A percentile compares a stretch with the other conserved stretches of the same genome.
Conservation (phyloP, 2,888 invertebrate genomes). For the Agrilus cyanescens region DNA sequence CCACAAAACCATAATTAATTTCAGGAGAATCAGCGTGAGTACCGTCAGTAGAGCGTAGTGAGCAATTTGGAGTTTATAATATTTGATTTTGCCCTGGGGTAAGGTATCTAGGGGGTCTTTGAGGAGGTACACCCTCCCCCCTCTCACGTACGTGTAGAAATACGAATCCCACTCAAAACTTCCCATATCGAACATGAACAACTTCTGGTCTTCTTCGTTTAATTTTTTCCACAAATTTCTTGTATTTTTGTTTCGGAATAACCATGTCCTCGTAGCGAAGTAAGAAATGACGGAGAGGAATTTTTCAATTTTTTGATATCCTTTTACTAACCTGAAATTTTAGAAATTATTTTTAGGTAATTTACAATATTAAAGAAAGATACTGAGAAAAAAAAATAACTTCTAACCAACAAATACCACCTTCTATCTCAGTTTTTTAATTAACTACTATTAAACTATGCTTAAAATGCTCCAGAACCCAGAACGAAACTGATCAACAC, state of each 20-base stretch:
- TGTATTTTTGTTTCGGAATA: conserved; percentile 40
- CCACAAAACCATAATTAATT: no score
- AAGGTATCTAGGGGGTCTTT: conserved; percentile 64
- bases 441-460: no score
- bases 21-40: no score
- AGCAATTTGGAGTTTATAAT: conserved; percentile 20
- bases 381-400: background rate
- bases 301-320: conserved; percentile 70
- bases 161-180: conserved; percentile 61
- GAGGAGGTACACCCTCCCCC: conserved; percentile 60
- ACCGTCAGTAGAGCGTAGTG: conserved; percentile 18
- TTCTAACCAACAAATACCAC: no score
- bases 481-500: no score
- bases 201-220: conserved; percentile 33
- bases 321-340: conserved; percentile 54
- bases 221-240: conserved; percentile 42
- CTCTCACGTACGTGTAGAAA: conserved; percentile 53
- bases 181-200: conserved; percentile 61
- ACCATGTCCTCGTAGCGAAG: conserved; percentile 59
- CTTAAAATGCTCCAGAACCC: no score
- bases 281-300: conserved; percentile 61
- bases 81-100: conserved; percentile 47
- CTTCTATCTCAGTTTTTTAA: no score
- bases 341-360: background rate
- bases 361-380: no score